phyloP scores from a whole-genome alignment of 2,888 invertebrate genomes.

The Seira sanloemensis region DNA sequence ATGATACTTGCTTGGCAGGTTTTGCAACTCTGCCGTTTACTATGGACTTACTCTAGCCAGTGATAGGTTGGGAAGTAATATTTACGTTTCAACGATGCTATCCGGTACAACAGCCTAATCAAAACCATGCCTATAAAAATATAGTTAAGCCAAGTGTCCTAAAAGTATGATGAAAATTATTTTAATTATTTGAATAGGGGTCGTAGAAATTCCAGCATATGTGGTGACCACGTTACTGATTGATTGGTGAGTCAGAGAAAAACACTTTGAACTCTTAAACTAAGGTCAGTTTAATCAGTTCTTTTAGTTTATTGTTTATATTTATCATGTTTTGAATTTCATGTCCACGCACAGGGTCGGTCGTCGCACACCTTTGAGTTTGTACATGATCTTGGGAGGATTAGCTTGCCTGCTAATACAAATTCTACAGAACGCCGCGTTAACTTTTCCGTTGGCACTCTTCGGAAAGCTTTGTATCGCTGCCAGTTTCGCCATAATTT shows the following conservation, averaged over 20 bases:
- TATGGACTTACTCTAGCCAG: constrained; percentile 74
- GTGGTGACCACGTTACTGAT: constrained; percentile 71
- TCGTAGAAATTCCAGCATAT: constrained; percentile 74
- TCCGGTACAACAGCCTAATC: constrained; percentile 63
- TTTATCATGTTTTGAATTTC: too few relatives aligned
- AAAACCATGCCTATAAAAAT: too few relatives aligned
- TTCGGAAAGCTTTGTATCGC: constrained; percentile 77
- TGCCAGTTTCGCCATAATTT: constrained; percentile 77
- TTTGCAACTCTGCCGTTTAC: constrained; percentile 74
- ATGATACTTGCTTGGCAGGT: constrained; percentile 65
- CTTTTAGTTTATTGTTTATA: too few relatives aligned
- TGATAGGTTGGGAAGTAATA: constrained; percentile 72
- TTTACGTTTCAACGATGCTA: constrained; percentile 73
- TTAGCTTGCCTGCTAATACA: constrained; percentile 69
- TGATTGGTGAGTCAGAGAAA: constrained; percentile 72
- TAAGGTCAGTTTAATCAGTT: background rate
- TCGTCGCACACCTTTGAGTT: constrained; percentile 72
- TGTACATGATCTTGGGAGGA: constrained; percentile 72
- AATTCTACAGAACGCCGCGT: constrained; percentile 43
- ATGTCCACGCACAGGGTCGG: constrained; percentile 61
- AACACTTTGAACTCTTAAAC: background rate
- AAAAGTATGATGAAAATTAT: too few relatives aligned
- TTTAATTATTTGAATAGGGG: constrained; percentile 20
- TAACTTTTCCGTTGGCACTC: constrained; percentile 69
- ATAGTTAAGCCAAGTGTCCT: too few relatives aligned